Percentiles rank a stretch among this genome's conserved stretches.
Conservation (phyloP, 2,113 vertebrate genomes). For the Neolamprologus sp. region DNA sequence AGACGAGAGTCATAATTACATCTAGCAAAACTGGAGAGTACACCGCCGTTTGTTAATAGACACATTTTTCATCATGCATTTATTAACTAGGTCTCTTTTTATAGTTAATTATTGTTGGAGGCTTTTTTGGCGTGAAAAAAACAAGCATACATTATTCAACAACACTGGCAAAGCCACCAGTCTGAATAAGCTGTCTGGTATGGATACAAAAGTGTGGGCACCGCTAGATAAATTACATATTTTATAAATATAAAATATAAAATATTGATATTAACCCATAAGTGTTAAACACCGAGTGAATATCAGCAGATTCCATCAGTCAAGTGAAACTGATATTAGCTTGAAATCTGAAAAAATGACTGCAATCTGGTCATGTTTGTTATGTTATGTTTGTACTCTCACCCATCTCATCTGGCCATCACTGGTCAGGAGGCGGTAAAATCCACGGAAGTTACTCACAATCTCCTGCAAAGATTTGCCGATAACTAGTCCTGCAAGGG, state of each 20-base stretch:
- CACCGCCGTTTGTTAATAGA: not conserved
- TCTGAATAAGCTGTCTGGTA: not conserved
- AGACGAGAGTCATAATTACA: not conserved
- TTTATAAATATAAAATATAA: not conserved
- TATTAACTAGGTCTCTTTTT: not conserved
- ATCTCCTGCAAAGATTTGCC: conserved; percentile 72
- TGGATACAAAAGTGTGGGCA: not conserved
- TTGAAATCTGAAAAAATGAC: not conserved
- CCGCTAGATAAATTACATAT: not conserved
- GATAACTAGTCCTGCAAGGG: conserved; percentile 63
- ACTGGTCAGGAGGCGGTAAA: conserved; percentile 75
- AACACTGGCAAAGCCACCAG: not conserved
- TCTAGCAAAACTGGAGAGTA: not conserved
- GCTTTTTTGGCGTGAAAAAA: not conserved
- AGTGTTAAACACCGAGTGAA: not conserved
- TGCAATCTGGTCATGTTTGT: not conserved
- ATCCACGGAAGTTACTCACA: conserved; percentile 71
- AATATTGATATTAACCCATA: not conserved
- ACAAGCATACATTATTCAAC: not conserved
- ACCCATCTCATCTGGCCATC: conserved; percentile 79
- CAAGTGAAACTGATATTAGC: not conserved
- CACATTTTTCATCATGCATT: not conserved
- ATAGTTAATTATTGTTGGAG: not conserved
- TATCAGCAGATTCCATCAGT: not conserved
- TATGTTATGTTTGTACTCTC: not conserved